phyloP scores from a whole-genome alignment of 2,113 vertebrate species.

The Bettongia penicillata region DNA sequence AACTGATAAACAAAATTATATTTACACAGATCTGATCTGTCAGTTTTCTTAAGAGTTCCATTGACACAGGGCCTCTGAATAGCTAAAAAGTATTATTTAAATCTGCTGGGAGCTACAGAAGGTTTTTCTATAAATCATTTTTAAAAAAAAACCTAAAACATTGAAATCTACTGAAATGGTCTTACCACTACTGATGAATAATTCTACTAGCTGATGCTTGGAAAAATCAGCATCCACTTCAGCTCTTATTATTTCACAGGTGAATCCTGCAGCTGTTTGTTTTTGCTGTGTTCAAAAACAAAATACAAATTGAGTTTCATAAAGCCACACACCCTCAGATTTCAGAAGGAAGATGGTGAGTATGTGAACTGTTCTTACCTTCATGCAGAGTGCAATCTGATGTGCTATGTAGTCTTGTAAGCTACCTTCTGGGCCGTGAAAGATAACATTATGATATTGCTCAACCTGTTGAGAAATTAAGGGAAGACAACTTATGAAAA shows the following conservation, averaged over 20 bases:
- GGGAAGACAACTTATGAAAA: slow-evolving; percentile 20
- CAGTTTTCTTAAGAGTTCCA: not conserved
- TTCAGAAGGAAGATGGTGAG: slow-evolving; percentile 34
- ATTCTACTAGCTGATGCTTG: slow-evolving; percentile 93
- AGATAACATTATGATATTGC: slow-evolving; percentile 94
- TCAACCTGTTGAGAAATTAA: slow-evolving; percentile 88
- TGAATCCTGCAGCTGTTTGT: slow-evolving; percentile 88
- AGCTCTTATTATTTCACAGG: slow-evolving; percentile 91
- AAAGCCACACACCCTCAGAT: slow-evolving; percentile 29
- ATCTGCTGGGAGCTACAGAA: not conserved
- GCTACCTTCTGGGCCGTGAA: slow-evolving; percentile 96
- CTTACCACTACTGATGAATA: slow-evolving; percentile 93
- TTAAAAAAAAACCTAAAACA: not conserved
- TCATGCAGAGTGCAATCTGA: slow-evolving; percentile 91
- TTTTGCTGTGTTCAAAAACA: slow-evolving; percentile 87
- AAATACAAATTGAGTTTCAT: slow-evolving; percentile 42
- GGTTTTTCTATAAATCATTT: not conserved
- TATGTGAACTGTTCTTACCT: slow-evolving; percentile 82
- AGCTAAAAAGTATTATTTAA: slow-evolving; percentile 7
- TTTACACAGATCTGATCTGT: not conserved
- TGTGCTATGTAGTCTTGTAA: slow-evolving; percentile 92
- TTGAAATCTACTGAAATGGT: slow-evolving; percentile 36
- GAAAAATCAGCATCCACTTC: slow-evolving; percentile 91
- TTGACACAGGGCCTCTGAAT: slow-evolving; percentile 3
- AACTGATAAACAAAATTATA: not conserved